phyloP scores from a whole-genome alignment of 2,113 vertebrate genomes.

The Dermatemys mawii region DNA sequence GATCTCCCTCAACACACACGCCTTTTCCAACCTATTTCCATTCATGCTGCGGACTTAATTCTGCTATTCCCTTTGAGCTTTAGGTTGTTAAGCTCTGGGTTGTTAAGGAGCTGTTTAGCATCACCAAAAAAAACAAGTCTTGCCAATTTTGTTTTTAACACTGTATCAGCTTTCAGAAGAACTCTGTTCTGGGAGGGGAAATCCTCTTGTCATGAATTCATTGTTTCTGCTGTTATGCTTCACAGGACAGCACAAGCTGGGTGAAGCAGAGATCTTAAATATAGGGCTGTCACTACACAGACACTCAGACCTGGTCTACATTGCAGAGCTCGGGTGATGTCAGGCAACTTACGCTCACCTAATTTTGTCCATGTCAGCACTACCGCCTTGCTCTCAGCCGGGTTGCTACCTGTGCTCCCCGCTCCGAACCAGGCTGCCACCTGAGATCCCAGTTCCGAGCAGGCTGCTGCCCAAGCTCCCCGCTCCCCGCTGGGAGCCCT shows the following conservation, averaged over 20 bases:
- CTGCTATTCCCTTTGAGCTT: background rate
- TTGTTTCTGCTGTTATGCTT: constrained; percentile 8
- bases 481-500: no score
- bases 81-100: no score
- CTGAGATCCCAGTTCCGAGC: no score
- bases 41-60: background rate
- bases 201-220: background rate
- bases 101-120: background rate
- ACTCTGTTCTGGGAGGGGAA: background rate
- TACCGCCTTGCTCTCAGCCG: no score
- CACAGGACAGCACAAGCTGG: background rate
- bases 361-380: no score
- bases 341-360: no score
- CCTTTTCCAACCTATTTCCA: background rate
- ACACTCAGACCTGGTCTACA: background rate
- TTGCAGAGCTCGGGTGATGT: no score
- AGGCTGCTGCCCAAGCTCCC: no score
- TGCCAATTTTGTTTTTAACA: background rate
- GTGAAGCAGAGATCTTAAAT: background rate
- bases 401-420: no score
- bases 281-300: background rate
- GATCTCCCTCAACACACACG: background rate
- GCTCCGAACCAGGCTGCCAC: no score
- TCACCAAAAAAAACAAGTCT: background rate
- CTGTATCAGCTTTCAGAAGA: background rate